Evolutionary conservation across 2,888 invertebrate genomes (phyloP).

Genomic region (Phlogophora meticulosa): DNA sequence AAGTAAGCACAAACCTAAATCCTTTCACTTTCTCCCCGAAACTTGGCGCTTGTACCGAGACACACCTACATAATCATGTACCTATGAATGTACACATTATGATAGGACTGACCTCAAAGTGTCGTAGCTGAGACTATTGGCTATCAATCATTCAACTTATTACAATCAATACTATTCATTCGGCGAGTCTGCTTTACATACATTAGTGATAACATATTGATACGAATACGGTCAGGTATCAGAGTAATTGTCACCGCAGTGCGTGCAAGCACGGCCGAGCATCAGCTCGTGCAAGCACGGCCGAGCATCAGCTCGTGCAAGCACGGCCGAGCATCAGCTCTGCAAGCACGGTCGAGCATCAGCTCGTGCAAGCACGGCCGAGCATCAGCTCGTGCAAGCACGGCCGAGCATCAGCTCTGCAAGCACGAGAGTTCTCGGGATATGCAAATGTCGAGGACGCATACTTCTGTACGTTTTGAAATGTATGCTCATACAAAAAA

Average conservation of each 20-base stretch:
- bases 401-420: no score
- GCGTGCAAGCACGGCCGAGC: neutral
- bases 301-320: no score
- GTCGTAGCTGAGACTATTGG: conserved; percentile 8
- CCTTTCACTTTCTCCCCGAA: conserved; percentile 23
- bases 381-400: no score
- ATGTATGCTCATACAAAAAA: no score
- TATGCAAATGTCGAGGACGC: no score
- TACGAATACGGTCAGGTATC: neutral
- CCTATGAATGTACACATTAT: conserved; percentile 17
- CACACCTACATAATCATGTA: neutral
- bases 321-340: no score
- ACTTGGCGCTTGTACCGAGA: conserved; percentile 7
- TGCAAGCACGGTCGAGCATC: no score
- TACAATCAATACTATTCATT: conserved; percentile 30
- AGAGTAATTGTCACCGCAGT: neutral
- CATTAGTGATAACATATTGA: neutral
- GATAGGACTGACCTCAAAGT: conserved; percentile 36
- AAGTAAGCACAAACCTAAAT: neutral
- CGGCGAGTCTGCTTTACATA: conserved; percentile 15
- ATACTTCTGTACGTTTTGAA: no score
- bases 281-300: neutral
- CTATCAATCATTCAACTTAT: conserved; percentile 16
- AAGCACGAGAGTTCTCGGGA: no score
- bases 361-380: no score